phyloP scores from a whole-genome alignment of 2,113 vertebrate species.

The Psittacara wagleri region DNA sequence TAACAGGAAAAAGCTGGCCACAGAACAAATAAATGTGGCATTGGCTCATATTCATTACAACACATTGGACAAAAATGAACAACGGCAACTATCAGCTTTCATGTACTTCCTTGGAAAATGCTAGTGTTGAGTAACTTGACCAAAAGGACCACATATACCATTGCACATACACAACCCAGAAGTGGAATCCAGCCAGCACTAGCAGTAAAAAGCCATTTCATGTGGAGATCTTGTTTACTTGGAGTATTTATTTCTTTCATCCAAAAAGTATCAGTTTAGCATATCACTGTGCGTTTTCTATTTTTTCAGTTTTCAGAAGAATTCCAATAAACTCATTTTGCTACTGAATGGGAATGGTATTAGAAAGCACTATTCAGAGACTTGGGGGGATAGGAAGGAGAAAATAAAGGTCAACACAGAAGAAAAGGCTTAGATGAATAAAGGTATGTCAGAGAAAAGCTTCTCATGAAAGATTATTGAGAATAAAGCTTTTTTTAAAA shows the following conservation, averaged over 20 bases:
- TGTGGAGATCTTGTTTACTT: neutral
- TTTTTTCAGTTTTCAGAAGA: conserved; percentile 52
- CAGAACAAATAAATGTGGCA: conserved; percentile 31
- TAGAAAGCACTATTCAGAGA: conserved; percentile 25
- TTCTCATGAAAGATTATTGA: conserved; percentile 44
- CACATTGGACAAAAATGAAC: conserved; percentile 34
- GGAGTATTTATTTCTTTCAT: conserved; percentile 21
- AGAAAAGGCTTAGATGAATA: conserved; percentile 42
- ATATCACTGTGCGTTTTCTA: conserved; percentile 5
- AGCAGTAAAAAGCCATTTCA: neutral
- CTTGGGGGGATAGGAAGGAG: neutral
- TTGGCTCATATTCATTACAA: conserved; percentile 16
- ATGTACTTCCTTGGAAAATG: conserved; percentile 37
- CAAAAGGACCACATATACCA: neutral
- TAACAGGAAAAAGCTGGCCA: conserved; percentile 4
- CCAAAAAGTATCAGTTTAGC: conserved; percentile 9
- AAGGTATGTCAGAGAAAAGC: conserved; percentile 49
- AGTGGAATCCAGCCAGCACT: neutral
- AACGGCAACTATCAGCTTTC: conserved; percentile 35
- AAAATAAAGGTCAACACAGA: conserved; percentile 37
- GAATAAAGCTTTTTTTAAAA: conserved; percentile 34
- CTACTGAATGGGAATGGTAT: conserved; percentile 48
- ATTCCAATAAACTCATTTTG: conserved; percentile 46
- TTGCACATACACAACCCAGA: neutral
- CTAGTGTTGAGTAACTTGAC: conserved; percentile 34